Base-by-base conservation (phyloP, 1,140 invertebrate species). In the Macrotrachela quadricornifera region DNA sequence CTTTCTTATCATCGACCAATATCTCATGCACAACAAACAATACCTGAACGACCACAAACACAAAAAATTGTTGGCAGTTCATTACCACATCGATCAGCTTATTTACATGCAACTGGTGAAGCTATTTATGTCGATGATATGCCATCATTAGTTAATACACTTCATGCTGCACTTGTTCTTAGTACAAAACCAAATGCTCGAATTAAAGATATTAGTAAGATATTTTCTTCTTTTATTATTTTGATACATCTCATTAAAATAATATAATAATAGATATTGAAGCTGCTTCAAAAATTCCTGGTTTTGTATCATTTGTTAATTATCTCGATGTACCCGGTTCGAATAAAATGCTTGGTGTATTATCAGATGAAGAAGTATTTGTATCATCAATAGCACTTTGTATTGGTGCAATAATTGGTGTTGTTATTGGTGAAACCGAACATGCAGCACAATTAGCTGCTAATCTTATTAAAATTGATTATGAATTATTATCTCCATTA, bases 121-220 rank as follows among this genome's bases (percentile, higher is more conserved):
- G 87, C 88, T 8, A 68, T 84, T 40, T 95, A 92, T 64, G 79
- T 80, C 58, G 85, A 90, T 67, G 90, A 95, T 63, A 79, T 88
- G 55, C 83, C 84, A 0, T 66, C 64, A 49, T 73, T 75, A 46
- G 71, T 78, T 57, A 75, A 53, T 58, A 17, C 57, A 48, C 64
- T 85, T 1, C 83, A 79, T 61, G 64, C 85, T 59, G 75, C 75
- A 1, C 70, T 85, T 10, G 79, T 88, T 1, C 60, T 81, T 0
- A 85, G 82, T 56, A 78, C 76, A 2, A 78, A 77, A 68, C 71
- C 83, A 1, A 76, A 82, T 64, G 85, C 84, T 9, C 78, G 77
- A 65, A 79, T 88, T 54, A 56, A 77, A 36, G 74, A 69, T 16
- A 74, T 87, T 41, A 80, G 87, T 70, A 30, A 30, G 21, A 30